Conservation (phyloP, 2,113 vertebrate species). For the Gallinago media region DNA sequence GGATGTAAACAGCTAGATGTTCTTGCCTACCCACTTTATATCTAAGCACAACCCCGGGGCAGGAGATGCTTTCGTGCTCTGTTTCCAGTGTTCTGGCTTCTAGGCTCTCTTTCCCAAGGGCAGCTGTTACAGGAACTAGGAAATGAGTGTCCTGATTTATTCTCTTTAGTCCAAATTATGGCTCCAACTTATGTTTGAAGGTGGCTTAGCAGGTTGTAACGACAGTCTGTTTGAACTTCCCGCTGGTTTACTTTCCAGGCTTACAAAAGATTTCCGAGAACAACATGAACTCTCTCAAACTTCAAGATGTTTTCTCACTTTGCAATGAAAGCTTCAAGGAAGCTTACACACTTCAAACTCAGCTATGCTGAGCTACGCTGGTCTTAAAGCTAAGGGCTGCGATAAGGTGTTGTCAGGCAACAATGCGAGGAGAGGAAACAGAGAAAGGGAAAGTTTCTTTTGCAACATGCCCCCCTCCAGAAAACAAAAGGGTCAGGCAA, state of each 20-base stretch:
- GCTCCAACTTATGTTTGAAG: background rate
- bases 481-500: too few relatives aligned
- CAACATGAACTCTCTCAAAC: background rate
- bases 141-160: background rate
- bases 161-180: background rate
- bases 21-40: background rate
- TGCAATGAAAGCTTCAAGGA: background rate
- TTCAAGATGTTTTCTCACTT: background rate
- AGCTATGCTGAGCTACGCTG: background rate
- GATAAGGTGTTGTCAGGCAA: background rate
- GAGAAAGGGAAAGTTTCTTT: background rate
- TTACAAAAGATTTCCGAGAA: background rate
- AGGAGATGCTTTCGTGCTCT: background rate
- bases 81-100: background rate
- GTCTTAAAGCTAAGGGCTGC: background rate
- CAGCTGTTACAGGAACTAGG: background rate
- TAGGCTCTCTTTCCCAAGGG: background rate
- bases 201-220: background rate
- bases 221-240: background rate
- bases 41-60: background rate
- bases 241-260: background rate
- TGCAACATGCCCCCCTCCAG: too few relatives aligned
- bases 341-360: background rate
- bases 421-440: background rate
- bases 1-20: background rate